Base-by-base conservation (phyloP, 2,113 vertebrate species). In the Taxidea taxus region DNA sequence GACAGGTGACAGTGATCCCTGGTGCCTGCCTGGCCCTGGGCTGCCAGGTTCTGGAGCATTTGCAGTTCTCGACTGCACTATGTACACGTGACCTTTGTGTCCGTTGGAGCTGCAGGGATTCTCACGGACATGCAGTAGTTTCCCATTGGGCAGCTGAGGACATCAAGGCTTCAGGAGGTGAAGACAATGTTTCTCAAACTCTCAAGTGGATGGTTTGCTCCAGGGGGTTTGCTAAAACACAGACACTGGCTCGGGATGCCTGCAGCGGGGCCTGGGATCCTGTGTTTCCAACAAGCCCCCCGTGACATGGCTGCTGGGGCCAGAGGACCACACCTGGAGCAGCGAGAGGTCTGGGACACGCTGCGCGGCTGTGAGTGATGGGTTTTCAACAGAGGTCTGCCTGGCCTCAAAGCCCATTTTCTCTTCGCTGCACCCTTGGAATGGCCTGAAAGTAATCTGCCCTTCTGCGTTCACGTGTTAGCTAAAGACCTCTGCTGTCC, bases 401-500 rank as follows among this genome's bases (percentile, higher is more conserved):
- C 74, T n/a, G 62, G n/a, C 44, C 70, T 31, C 37, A 14, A 34
- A 13, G 18, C 56, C 54, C n/a, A 1, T 15, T 56, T 91, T 91
- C 49, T 39, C 14, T 21, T 37, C 20, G 10, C 11, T 6, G 29
- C 20, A 1, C 31, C 31, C 84, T 83, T 12, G 18, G 37, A 37
- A n/a, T 9, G 6, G 44, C 31, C 74, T 4, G 25, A 23, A 29
- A 75, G 74, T n/a, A 31, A 47, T 15, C 31, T 68, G 20, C 16
- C 16, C 13, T 82, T 75, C 14, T 14, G 6, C 23, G 21, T 23
- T 29, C 54, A 74, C 13, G 1, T 15, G 29, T 44, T 29, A n/a
- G 44, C 23, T 10, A 6, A 16, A 1, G 54, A 25, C 10, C 0
- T n/a, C 18, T 51, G 44, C 9, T 3, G 29, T 31, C 9, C 2